phyloP scores from a whole-genome alignment of 2,113 vertebrate genomes.

The Tapirus terrestris region DNA sequence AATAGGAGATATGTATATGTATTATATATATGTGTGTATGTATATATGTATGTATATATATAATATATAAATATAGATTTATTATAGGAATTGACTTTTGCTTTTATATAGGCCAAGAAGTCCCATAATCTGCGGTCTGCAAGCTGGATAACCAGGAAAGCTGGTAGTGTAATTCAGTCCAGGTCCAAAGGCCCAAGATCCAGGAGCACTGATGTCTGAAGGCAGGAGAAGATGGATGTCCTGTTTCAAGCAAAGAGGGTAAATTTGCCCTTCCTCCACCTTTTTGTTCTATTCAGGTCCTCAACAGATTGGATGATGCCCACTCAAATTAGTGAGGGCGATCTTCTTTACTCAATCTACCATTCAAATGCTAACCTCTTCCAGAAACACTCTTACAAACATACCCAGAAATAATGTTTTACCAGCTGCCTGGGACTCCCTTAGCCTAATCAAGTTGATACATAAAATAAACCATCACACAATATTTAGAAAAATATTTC shows the following conservation, averaged over 20 bases:
- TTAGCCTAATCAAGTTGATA: background rate
- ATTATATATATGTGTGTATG: too few species aligned
- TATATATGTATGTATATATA: too few species aligned
- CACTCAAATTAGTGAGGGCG: background rate
- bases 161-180: background rate
- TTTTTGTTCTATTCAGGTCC: background rate
- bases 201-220: background rate
- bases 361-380: background rate
- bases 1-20: too few species aligned
- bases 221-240: background rate
- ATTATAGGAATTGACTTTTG: background rate
- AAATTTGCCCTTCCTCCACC: background rate
- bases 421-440: background rate
- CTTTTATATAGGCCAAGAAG: background rate
- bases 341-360: background rate
- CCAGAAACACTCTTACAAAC: background rate
- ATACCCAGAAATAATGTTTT: background rate
- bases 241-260: background rate
- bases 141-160: too few species aligned
- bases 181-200: background rate
- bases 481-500: background rate
- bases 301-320: background rate
- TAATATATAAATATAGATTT: background rate
- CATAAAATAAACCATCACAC: background rate
- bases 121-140: background rate